Base-by-base conservation (phyloP, 1,140 invertebrate species). In the Lasioglossum baleicum region DNA sequence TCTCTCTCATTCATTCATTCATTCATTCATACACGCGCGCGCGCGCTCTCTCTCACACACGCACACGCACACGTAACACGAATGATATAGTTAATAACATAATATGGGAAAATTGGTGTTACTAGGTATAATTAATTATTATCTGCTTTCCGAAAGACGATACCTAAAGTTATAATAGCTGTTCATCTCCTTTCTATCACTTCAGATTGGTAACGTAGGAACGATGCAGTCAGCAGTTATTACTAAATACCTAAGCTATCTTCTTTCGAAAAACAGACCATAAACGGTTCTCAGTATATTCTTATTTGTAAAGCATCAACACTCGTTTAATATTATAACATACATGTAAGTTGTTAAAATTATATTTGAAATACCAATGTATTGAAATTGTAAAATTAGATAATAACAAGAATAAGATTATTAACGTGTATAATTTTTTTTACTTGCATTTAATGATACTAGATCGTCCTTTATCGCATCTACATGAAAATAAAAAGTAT, bases 271-370 rank as follows among this genome's bases (percentile, higher is more conserved):
- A 48, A 48, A 48, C 44, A 48, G 13, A 48, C 8, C 8, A 11
- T 67, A 44, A 68, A 67, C 15, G 35, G 67, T 75, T 60, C 26
- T 26, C 42, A 75, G 42, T 42, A 31, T n/a, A 26, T 53, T 56
- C 31, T 51, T 74, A 65, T 51, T 64, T 58, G 22, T 44, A 66
- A 66, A 66, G 53, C 44, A 22, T 26, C 44, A 13, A 40, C 15
- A 15, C 63, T 63, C 26, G 35, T 20, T 11, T 53, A 20, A 53
- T 63, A 44, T 17, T 56, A 56, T 15, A 20, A 56, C 15, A 56
- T 56, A 56, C 20, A 20, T 61, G 53, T 15, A 53, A 53, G 26
- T 74, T 64, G 8, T 53, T 40, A 56, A 63, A 53, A 44, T 51
- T 3, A 51, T 51, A 35, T 26, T 35, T 73, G 7, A 35, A 56